Evolutionary conservation across 2,797 vertebrate genomes (phyloP).

Genomic region (Pseudochirops cupreus): DNA sequence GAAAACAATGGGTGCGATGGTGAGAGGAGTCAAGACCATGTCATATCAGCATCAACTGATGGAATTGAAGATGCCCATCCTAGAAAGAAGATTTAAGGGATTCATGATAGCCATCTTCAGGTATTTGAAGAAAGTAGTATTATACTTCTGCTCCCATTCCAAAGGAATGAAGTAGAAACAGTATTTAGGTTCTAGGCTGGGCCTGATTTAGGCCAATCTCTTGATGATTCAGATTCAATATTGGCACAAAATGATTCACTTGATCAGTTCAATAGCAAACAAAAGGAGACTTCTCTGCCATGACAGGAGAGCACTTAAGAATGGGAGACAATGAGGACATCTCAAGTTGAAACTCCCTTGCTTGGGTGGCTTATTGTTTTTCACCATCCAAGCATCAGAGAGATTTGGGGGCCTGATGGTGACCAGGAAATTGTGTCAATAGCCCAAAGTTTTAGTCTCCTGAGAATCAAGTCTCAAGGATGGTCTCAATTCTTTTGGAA

Average conservation of each 20-base stretch:
- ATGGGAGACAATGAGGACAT: too few species aligned
- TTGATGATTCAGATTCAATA: not conserved
- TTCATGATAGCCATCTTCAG: not conserved
- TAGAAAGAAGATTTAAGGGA: not conserved
- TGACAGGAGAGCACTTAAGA: too few species aligned
- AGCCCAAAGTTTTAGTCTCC: not conserved
- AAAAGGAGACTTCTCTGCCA: too few species aligned
- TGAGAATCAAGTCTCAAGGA: not conserved
- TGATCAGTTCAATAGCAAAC: too few species aligned
- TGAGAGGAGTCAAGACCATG: not conserved
- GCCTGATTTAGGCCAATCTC: not conserved
- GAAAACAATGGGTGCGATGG: not conserved
- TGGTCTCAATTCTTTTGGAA: not conserved
- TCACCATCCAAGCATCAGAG: not conserved
- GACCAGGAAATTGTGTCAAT: not conserved
- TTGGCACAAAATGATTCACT: not conserved
- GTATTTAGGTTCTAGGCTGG: not conserved
- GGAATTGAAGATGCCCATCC: not conserved
- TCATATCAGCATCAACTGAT: not conserved
- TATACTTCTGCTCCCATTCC: not conserved
- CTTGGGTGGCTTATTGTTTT: not conserved
- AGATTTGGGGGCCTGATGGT: not conserved
- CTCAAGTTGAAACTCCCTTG: not conserved
- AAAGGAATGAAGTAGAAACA: not conserved
- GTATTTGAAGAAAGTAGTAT: not conserved